Evolutionary conservation across 2,888 invertebrate species (phyloP), one percentile per base, ranked within the genome.

Genomic region (Fragum whitleyi): DNA sequence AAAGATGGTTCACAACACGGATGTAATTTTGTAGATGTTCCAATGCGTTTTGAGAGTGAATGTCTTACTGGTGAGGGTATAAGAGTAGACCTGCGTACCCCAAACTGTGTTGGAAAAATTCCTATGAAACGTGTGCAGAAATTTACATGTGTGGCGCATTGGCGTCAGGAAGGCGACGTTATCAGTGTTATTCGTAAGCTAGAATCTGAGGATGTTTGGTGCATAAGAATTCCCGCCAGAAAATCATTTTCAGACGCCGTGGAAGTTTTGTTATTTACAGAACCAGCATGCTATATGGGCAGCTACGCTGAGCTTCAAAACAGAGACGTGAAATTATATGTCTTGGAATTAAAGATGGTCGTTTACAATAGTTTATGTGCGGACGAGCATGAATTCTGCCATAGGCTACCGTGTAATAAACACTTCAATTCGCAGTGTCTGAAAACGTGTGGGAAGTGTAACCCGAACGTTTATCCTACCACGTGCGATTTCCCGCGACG

Each of bases 11-110:
- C 77, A 2, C 86, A 84, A 19, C 90, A 89, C 70, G 88, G 88
- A 2, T 92, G 91, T 73, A 92, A 92, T 77, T 87, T 86, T 59
- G 88, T 89, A 85, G 88, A 90, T 16, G 81, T 90, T 1, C 91
- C 91, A 0, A 92, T 92, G 91, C 78, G 91, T 61, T 81, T 92
- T 70, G 92, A 92, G 75, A 90, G 87, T 55, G 91, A 92, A 69
- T 92, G 92, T 74, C 78, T 90, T 5, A 86, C 80, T 3, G 92
- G 92, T 11, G 92, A 92, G 69, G 92, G 91, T 0, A 83, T 91
- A 32, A 80, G 73, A 11, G 89, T 92, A 55, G 85, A 91, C 72
- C 92, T 90, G 65, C 83, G 90, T 2, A 81, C 88, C 19, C 29
- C 74, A 7, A 87, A 87, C 42, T 92, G 91, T 82, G 61, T 89